These are phyloP conservation scores for Heliornis fulica DNA, from an alignment of 2,113 vertebrate genomes.

Conservation along the genomic window DNA sequence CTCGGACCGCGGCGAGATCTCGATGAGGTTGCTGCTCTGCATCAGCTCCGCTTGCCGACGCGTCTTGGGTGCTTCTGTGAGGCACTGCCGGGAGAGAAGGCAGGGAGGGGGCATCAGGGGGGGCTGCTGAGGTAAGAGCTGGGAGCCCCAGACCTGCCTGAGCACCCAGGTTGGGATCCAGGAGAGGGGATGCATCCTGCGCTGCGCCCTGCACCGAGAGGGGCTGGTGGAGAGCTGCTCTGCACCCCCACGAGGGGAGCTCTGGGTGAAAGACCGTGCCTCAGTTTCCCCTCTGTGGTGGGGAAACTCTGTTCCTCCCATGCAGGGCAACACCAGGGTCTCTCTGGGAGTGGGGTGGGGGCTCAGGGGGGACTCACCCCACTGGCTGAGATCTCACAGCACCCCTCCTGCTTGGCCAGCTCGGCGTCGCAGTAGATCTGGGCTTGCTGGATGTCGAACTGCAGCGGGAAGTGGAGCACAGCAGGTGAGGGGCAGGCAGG, in stretches of 20 bases:
- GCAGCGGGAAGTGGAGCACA: neutral
- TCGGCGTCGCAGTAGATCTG: conserved; percentile 87
- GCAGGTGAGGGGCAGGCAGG: neutral
- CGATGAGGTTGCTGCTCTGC: conserved; percentile 81
- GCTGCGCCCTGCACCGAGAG: neutral
- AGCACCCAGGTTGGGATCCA: fast-evolving
- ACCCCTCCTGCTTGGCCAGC: conserved; percentile 87
- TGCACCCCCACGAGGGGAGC: fast-evolving
- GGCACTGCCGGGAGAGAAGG: conserved; percentile 77
- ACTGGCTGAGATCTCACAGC: conserved; percentile 88
- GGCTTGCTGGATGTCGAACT: conserved; percentile 93
- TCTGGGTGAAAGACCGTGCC: neutral
- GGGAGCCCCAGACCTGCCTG: neutral
- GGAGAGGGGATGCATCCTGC: neutral
- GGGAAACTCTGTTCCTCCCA: too few relatives aligned
- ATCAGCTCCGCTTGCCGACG: conserved; percentile 85
- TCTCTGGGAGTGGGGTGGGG: fast-evolving
- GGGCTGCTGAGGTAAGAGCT: fast-evolving
- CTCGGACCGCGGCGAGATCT: conserved; percentile 76
- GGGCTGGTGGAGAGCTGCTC: neutral
- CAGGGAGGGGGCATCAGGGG: fast-evolving
- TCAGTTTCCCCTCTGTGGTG: neutral
- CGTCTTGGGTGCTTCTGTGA: conserved; percentile 84
- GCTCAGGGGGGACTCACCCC: conserved; percentile 73
- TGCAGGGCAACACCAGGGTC: neutral